Evolutionary conservation across 2,888 invertebrate genomes (phyloP), one percentile per base, ranked within the genome.

Genomic region (Yponomeuta plumbellus): DNA sequence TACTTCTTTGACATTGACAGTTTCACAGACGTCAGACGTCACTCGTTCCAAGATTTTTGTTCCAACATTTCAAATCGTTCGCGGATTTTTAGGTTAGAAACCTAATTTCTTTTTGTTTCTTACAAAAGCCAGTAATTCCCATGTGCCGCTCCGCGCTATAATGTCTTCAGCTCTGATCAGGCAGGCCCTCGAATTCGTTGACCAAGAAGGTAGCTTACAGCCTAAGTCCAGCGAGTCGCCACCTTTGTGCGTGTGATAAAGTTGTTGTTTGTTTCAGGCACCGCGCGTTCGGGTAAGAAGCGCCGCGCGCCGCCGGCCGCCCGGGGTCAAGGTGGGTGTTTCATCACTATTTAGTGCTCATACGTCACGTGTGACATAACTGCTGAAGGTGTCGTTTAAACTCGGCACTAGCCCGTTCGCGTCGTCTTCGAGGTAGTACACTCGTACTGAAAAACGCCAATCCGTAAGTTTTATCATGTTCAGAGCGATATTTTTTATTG

Each of bases 121-220:
- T 21, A 22, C 40, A 11, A 44, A 52, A 40, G 21, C 52, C 22
- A 63, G 13, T 17, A 13, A 40, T 40, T 22, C 13, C 59, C 11
- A 63, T 63, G 63, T 63, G 40, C 20, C 40, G 40, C 40, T 3
- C 20, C 22, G 23, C n/a, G 72, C 68, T 84, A 87, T 84, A 81
- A 93, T 93, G 93, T 93, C 93, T 80, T 85, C 91, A 75, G 88
- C 92, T 66, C 82, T 93, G 77, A 85, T 93, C 62, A 88, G 91
- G 71, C 88, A 92, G 75, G 92, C 93, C 72, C 84, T 93, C 68
- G 92, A 91, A 75, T 83, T 93, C 71, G 87, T 93, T 40, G 92
- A 91, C 68, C 87, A 81, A 68, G 84, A 87, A 81, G 88, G 90
- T 88, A 40, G n/a, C 57, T 39, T 20, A 22, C 44, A 52, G 59